Base-by-base conservation (phyloP, 2,113 vertebrate species). In the Ceyx melanurus region DNA sequence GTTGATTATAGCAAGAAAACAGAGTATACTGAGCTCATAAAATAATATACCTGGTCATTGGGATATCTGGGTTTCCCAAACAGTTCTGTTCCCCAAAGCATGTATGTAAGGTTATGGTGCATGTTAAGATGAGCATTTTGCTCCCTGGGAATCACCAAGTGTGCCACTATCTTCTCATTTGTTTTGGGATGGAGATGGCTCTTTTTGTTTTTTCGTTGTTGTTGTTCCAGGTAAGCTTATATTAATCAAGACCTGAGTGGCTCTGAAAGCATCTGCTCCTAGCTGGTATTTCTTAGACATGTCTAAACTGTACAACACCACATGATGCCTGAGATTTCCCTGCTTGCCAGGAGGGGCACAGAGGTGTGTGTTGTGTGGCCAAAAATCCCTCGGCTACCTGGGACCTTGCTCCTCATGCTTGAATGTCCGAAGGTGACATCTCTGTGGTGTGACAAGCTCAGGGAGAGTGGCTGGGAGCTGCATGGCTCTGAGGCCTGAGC, bases 251-350 rank as follows among this genome's bases (percentile, higher is more conserved):
- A 72, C 84, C 15, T 86, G 84, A 92, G 33, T 11, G 31, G 29
- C 64, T 92, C 71, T 93, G 89, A 91, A 87, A 92, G 60, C 82
- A 37, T 87, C 78, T 93, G 64, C 86, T 93, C 45, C 71, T 57
- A 84, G 89, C 84, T 82, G 64, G 19, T 76, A 89, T 89, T 84
- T 89, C 71, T 92, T 79, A 76, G 93, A 82, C 79, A 25, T 51
- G 16, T 74, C 33, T 96, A 85, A 94, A 91, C 60, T 88, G 84
- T 64, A 6, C 26, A 45, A 48, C 67, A 23, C 11, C 6, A 25
- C 33, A n/a, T 0, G 0, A 58, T 29, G 56, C 51, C 70, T 71
- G 43, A 81, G 22, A 19, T 28, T 86, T 74, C 43, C 37, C 26
- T 70, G 60, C 33, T 71, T 67, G 92, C 70, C 31, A 10, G 46